phyloP scores from a whole-genome alignment of 1,140 invertebrate genomes.

The Hyles euphorbiae region DNA sequence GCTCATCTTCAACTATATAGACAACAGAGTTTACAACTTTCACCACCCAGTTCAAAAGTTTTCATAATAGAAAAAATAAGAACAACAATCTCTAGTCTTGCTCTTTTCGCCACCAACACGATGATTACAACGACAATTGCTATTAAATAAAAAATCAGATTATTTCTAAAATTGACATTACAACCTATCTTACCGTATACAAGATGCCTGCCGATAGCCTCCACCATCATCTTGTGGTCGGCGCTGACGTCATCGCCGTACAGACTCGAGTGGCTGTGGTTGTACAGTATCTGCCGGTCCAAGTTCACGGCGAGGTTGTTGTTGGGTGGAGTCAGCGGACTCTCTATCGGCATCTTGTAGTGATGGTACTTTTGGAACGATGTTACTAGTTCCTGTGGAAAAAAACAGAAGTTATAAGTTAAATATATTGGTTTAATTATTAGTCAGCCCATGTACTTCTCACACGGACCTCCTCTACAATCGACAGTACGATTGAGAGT shows the following conservation, averaged over 20 bases:
- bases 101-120: no score
- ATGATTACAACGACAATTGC: no score
- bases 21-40: no score
- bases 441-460: not conserved
- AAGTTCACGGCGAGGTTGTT: conserved; percentile 61
- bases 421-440: not conserved
- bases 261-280: conserved; percentile 82
- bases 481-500: no score
- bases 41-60: no score
- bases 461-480: no score
- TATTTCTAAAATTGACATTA: no score
- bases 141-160: no score
- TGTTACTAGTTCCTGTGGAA: conserved; percentile 67
- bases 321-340: conserved; percentile 37
- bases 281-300: conserved; percentile 77
- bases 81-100: no score
- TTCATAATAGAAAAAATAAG: no score
- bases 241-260: conserved; percentile 89
- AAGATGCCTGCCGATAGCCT: conserved; percentile 90
- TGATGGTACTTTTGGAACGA: conserved; percentile 69
- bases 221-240: conserved; percentile 88
- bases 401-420: no score
- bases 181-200: conserved; percentile 83
- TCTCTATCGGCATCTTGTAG: conserved; percentile 48
- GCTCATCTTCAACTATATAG: no score